Evolutionary conservation across 2,797 vertebrate genomes (phyloP).

Genomic region (Fringilla coelebs): DNA sequence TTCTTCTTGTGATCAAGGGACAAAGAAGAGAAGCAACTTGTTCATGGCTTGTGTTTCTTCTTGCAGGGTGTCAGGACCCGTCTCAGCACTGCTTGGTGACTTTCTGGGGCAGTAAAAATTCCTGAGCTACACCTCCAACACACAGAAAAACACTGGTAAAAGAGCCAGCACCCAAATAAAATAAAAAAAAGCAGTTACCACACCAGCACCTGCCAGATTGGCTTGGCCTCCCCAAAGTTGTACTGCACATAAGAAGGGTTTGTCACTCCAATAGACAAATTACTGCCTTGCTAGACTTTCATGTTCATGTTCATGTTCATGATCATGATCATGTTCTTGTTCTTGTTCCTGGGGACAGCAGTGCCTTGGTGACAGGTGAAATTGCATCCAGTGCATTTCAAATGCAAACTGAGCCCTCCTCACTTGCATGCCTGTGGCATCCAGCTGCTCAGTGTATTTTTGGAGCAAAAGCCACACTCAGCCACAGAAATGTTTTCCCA

Average conservation of each 20-base stretch:
- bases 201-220: neutral
- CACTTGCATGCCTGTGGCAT: slow-evolving; percentile 4
- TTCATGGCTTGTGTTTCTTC: neutral
- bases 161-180: neutral
- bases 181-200: neutral
- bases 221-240: neutral
- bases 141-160: neutral
- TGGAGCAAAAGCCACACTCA: slow-evolving; percentile 19
- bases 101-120: neutral
- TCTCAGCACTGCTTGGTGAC: neutral
- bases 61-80: neutral
- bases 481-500: neutral
- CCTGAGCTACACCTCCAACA: neutral
- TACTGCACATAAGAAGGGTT: neutral
- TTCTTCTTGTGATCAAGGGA: neutral
- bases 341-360: neutral
- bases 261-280: neutral
- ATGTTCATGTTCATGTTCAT: too few relatives aligned
- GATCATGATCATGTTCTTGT: too few relatives aligned
- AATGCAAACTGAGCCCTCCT: neutral
- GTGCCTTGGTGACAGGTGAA: neutral
- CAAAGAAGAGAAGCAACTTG: neutral
- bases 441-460: neutral
- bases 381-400: neutral
- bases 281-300: fast-evolving